Conservation (phyloP, 2,888 invertebrate genomes). For the Rhodophaea formosa region DNA sequence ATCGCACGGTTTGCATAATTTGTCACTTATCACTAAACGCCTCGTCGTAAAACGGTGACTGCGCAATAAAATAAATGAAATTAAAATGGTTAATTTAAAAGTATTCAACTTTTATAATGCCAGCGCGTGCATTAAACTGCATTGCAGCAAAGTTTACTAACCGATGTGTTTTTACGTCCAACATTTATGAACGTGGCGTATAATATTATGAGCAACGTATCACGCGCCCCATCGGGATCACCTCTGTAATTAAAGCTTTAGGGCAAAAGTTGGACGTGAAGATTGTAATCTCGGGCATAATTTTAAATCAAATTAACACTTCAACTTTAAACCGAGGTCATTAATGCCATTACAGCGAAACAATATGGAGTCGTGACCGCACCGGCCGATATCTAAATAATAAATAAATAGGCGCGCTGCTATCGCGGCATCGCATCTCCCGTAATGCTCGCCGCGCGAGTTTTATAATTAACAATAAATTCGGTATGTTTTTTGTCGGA, state of each 20-base stretch:
- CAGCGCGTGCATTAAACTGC: constrained; percentile 52
- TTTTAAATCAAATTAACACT: constrained; percentile 82
- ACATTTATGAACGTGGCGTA: constrained; percentile 44
- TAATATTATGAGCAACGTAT: constrained; percentile 51
- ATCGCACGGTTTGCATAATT: constrained; percentile 51
- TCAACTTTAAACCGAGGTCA: constrained; percentile 80
- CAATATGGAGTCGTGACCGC: constrained; percentile 79
- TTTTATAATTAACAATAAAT: constrained; percentile 82
- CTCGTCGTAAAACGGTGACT: constrained; percentile 40
- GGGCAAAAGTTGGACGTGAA: constrained; percentile 73
- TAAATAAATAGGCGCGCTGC: constrained; percentile 76
- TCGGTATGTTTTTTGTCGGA: constrained; percentile 74
- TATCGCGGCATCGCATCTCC: constrained; percentile 73
- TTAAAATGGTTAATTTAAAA: constrained; percentile 48
- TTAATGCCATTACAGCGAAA: constrained; percentile 77
- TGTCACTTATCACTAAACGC: constrained; percentile 43
- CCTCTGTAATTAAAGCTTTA: constrained; percentile 71
- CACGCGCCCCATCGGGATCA: constrained; percentile 63
- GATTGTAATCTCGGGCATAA: constrained; percentile 76
- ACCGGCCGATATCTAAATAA: constrained; percentile 77
- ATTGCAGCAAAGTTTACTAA: constrained; percentile 48
- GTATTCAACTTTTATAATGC: constrained; percentile 54
- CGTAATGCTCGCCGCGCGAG: constrained; percentile 73
- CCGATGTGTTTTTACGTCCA: constrained; percentile 41
- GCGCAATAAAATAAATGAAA: constrained; percentile 45